These are phyloP conservation scores for Pelobates fuscus DNA, from an alignment of 2,113 vertebrate genomes.

Conservation along the genomic window DNA sequence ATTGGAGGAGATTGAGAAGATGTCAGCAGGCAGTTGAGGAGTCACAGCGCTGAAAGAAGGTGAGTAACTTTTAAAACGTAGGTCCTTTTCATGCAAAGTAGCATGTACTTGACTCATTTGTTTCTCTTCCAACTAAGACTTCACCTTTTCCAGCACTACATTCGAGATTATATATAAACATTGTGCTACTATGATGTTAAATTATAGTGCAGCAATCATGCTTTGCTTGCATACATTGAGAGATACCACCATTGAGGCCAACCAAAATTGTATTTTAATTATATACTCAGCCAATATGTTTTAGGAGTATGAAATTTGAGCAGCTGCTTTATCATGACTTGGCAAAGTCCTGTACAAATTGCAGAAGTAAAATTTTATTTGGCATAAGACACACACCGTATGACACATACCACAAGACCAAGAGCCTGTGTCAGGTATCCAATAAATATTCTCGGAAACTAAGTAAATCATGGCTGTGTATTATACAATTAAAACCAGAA, in stretches of 20 bases:
- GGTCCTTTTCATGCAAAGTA: no score
- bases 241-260: conserved; percentile 24
- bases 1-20: no score
- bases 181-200: conserved; percentile 34
- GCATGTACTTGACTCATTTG: conserved; percentile 17
- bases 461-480: conserved; percentile 16
- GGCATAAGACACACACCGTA: conserved; percentile 21
- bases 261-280: conserved; percentile 39
- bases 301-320: conserved; percentile 15
- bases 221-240: conserved; percentile 21
- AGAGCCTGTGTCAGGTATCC: conserved; percentile 13
- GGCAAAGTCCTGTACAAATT: conserved; percentile 32
- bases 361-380: conserved; percentile 14
- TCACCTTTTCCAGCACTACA: conserved; percentile 29
- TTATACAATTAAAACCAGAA: conserved; percentile 3
- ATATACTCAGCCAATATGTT: conserved; percentile 22
- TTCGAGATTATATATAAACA: conserved; percentile 28
- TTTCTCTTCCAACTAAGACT: conserved; percentile 31
- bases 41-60: no score
- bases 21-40: no score
- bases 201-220: conserved; percentile 35
- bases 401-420: conserved; percentile 5
- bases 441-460: conserved; percentile 29
- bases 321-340: conserved; percentile 37
- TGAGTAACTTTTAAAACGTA: no score